Evolutionary conservation across 2,113 vertebrate species (phyloP).

Genomic region (Caranx ignobilis): DNA sequence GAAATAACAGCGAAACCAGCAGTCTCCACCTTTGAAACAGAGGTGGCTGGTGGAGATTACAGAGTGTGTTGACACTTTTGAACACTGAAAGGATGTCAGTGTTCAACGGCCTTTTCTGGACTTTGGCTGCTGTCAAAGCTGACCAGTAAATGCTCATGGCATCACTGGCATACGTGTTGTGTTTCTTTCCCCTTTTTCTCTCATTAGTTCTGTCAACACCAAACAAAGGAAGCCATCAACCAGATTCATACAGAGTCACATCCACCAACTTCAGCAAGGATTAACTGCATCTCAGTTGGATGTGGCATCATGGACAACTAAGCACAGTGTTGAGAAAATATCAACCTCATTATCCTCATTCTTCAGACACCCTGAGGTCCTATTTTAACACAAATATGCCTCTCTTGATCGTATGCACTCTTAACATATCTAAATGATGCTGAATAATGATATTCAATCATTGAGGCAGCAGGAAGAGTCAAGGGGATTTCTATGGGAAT

Average conservation of each 20-base stretch:
- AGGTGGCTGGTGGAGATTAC: conserved; percentile 49
- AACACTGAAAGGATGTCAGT: conserved; percentile 59
- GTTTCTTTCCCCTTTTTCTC: conserved; percentile 10
- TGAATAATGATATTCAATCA: neutral
- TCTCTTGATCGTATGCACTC: neutral
- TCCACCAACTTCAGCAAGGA: neutral
- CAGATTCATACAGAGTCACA: conserved; percentile 9
- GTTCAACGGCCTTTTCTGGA: conserved; percentile 49
- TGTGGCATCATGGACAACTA: neutral
- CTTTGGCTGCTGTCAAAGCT: conserved; percentile 30
- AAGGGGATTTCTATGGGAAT: neutral
- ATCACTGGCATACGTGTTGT: neutral
- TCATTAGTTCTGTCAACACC: neutral
- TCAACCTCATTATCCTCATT: neutral
- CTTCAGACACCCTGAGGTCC: neutral
- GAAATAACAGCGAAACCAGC: conserved; percentile 69
- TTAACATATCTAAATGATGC: neutral
- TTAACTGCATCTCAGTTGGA: neutral
- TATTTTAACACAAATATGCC: neutral
- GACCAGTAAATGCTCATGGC: neutral
- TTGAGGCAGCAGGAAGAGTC: neutral
- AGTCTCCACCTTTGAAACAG: conserved; percentile 53
- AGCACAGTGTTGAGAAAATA: conserved; percentile 1
- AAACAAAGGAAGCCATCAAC: conserved; percentile 15
- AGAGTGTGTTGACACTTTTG: conserved; percentile 50